These are phyloP conservation scores for Lordiphosa clarofinis DNA, from an alignment of 1,140 invertebrate genomes.

Conservation along the genomic window DNA sequence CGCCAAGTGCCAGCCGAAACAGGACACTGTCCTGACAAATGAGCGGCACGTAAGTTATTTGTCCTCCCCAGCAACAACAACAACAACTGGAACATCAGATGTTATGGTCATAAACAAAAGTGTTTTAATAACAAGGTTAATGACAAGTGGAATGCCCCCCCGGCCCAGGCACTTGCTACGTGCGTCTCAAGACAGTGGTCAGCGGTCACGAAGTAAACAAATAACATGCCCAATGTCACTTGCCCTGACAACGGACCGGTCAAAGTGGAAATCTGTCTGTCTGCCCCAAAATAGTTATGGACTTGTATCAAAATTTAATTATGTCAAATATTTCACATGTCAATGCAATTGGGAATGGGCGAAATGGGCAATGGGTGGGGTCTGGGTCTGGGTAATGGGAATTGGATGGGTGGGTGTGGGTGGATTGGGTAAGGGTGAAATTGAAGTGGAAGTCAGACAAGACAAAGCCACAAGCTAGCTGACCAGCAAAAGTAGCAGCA, in stretches of 20 bases:
- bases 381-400: not conserved
- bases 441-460: constrained; percentile 8
- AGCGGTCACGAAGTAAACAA: constrained; percentile 30
- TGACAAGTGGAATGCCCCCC: constrained; percentile 79
- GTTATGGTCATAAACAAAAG: constrained; percentile 78
- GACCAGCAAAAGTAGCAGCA: constrained; percentile 4
- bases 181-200: constrained; percentile 30
- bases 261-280: constrained; percentile 40
- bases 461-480: constrained; percentile 11
- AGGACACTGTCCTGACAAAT: constrained; percentile 50
- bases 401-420: not conserved
- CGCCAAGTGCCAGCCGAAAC: constrained; percentile 28
- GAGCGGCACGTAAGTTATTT: constrained; percentile 77
- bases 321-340: constrained; percentile 76
- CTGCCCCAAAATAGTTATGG: constrained; percentile 55
- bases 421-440: not conserved
- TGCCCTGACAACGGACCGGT: constrained; percentile 8
- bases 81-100: constrained; percentile 60
- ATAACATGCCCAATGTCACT: constrained; percentile 34
- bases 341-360: constrained; percentile 47
- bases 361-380: not conserved
- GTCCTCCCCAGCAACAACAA: constrained; percentile 10
- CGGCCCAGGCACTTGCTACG: constrained; percentile 41
- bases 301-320: constrained; percentile 76
- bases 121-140: constrained; percentile 79